Conservation (phyloP, 2,888 invertebrate species). For the Callinectes sapidus region DNA sequence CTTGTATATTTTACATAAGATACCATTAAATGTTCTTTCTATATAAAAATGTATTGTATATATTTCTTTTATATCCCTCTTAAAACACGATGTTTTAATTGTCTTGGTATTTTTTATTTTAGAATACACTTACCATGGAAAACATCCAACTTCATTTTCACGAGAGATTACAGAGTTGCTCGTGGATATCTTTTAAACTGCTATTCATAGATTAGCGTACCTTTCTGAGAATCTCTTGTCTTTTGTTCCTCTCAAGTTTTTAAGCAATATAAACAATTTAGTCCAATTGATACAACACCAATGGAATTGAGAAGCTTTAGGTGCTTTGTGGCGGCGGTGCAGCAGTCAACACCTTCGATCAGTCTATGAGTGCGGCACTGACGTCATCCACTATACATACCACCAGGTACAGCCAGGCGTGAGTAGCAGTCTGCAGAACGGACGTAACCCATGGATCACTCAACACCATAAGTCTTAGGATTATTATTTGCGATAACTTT, state of each 20-base stretch:
- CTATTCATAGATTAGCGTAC: background rate
- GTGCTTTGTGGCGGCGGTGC: background rate
- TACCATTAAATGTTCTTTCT: conserved; percentile 70
- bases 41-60: conserved; percentile 20
- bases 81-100: background rate
- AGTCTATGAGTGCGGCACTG: background rate
- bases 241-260: background rate
- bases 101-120: background rate
- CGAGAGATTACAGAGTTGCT: too few species aligned
- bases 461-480: background rate
- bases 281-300: background rate
- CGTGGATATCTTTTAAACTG: too few species aligned
- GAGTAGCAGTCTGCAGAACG: background rate
- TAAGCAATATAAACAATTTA: background rate
- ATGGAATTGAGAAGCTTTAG: background rate
- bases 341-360: background rate
- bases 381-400: background rate
- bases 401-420: background rate
- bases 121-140: background rate
- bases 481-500: too few species aligned
- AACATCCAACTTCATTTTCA: background rate
- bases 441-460: background rate
- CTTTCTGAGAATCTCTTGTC: background rate
- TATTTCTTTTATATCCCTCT: background rate
- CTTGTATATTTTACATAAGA: conserved; percentile 70